Base-by-base conservation (phyloP, 2,888 invertebrate genomes). In the Agrotis ipsilon region DNA sequence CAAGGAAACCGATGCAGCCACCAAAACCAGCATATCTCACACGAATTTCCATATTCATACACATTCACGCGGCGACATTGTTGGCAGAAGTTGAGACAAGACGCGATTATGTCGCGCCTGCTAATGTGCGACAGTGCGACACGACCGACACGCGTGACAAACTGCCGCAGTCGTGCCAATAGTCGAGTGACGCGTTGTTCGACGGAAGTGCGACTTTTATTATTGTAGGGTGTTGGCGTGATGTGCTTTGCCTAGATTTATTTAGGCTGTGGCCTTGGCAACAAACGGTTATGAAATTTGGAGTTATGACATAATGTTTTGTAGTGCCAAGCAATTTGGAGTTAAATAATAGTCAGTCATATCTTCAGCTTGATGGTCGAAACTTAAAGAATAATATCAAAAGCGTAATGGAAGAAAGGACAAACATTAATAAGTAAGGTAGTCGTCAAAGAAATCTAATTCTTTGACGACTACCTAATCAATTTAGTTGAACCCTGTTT, bases 91-190 rank as follows among this genome's bases (percentile, higher is more conserved):
- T 52, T 57, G 81, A 76, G 61, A 76, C 77, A 68, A 48, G 58
- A 75, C 77, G 61, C 61, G 81, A 81, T 78, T 61, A 76, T 68
- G 81, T 77, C 63, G 81, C 81, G 68, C 75, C 49, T 77, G 64
- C 77, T 81, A 78, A 78, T 81, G 69, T 61, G 76, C 21, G 76
- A 55, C 78, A 66, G 32, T 14, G 55, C 55, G 32, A 55, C 55
- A 48, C 48, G n/a, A 3, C 48, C 32, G 24, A 16, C 5, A 14
- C 49, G 9, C 19, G 61, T 75, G 81, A 77, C 76, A 59, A 67
- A 75, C 55, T 24, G 45, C 58, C 54, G 54, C 32, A 51, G 54
- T 27, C 14, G 51, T 68, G 81, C 77, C 77, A 77, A 75, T 64
- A 75, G 67, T 4, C 49, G 45, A 68, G 51, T 65, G 73, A 48